These are phyloP conservation scores for Phenganax subtilis DNA, from an alignment of 92 coral and sea anemone species.

Conservation along the genomic window DNA sequence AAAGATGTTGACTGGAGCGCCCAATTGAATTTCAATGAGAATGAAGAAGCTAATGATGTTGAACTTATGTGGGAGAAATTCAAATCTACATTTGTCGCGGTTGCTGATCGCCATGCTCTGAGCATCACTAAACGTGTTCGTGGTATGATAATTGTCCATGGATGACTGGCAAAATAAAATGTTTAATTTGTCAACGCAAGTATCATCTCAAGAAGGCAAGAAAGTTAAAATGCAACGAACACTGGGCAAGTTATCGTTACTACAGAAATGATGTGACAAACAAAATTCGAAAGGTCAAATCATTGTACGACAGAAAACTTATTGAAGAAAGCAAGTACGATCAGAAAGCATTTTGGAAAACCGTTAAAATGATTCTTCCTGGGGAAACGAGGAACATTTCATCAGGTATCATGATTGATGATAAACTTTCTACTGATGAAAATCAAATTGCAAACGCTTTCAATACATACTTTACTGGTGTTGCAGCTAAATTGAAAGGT, in stretches of 20 bases:
- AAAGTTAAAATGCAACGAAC: constrained; percentile 17
- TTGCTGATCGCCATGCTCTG: background rate
- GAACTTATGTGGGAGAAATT: background rate
- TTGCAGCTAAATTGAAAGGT: constrained; percentile 19
- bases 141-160: constrained; percentile 5
- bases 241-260: constrained; percentile 40
- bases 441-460: constrained; percentile 41
- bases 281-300: constrained; percentile 11
- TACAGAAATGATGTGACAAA: constrained; percentile 33
- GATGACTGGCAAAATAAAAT: constrained; percentile 27
- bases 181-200: constrained; percentile 39
- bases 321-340: constrained; percentile 35
- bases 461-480: constrained; percentile 38
- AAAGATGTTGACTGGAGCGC: constrained; percentile 1
- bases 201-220: constrained; percentile 36
- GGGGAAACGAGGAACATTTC: background rate
- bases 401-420: constrained; percentile 8
- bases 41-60: background rate
- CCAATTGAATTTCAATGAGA: no score
- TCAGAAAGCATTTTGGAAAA: constrained; percentile 33
- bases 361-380: constrained; percentile 2
- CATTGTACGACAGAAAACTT: constrained; percentile 24
- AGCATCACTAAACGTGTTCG: background rate
- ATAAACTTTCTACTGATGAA: constrained; percentile 26
- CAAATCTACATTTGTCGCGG: background rate